Evolutionary conservation across 2,888 invertebrate species (phyloP), one percentile per base, ranked within the genome.

Genomic region (Crepidodera aurea): DNA sequence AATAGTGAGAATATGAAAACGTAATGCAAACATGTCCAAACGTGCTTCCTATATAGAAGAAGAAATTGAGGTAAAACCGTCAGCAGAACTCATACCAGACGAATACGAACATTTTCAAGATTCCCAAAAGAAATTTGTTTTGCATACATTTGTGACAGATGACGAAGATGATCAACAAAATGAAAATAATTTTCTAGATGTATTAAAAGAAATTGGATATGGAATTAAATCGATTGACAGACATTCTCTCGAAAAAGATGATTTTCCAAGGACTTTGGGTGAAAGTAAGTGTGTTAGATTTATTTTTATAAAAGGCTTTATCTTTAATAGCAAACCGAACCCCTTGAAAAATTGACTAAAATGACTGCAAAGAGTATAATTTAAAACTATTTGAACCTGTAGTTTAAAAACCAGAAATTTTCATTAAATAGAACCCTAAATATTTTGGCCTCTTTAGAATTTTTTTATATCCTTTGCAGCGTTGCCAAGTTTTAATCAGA

Each of bases 51-150:
- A 39, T 15, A n/a, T 44, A 12, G 71, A 71, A 54, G 75, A 75
- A 60, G 75, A 75, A 62, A 74, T 78, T 44, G 67, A 65, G 12
- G 54, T 78, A n/a, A 75, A 75, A 53, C 78, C 78, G 10, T 76
- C 79, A 1, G 73, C 76, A 0, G 80, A 80, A 67, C 64, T 78
- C 27, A 75, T 79, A 55, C 73, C 78, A 1, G 80, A 80, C 57
- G 79, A 78, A 66, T 80, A 77, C 59, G 69, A 73, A 57, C 71
- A 73, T 22, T 62, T 57, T n/a, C n/a, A 59, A 16, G 32, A 60
- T 13, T 32, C 39, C 4, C 18, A 55, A 13, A 66, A 55, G 5
- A 57, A 57, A 39, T 56, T 71, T 15, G 34, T 51, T 12, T 65
- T 74, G 12, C 70, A 73, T 40, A 54, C 68, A 6, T 69, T 74